Evolutionary conservation across 2,888 invertebrate genomes (phyloP).

Genomic region (Adelphocoris suturalis): DNA sequence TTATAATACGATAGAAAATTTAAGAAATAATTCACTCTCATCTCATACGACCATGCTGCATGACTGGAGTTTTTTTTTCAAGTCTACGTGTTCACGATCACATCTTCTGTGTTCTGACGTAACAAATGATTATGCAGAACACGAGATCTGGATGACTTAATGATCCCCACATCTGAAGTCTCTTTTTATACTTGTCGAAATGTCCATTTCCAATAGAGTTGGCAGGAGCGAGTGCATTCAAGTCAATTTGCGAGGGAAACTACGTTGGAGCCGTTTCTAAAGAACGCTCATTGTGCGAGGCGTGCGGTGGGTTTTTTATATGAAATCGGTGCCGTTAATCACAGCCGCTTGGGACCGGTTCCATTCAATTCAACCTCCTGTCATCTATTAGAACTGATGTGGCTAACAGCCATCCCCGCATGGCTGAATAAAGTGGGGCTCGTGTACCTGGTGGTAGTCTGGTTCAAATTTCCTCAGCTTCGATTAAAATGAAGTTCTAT

Average conservation of each 20-base stretch:
- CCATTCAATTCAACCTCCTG: conserved; percentile 57
- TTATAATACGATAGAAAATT: no score
- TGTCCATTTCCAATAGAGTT: background rate
- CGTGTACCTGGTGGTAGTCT: background rate
- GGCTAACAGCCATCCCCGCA: conserved; percentile 26
- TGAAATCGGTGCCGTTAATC: conserved; percentile 42
- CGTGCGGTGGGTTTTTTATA: conserved; percentile 6
- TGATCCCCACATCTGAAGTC: no score
- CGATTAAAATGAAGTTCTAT: no score
- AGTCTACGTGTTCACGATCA: no score
- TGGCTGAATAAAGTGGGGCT: background rate
- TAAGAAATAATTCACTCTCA: no score
- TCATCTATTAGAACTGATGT: conserved; percentile 57
- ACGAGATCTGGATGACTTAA: no score
- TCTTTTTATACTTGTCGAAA: background rate
- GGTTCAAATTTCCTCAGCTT: no score
- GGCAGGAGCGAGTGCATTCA: background rate
- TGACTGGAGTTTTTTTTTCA: no score
- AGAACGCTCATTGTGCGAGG: background rate
- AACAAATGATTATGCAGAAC: no score
- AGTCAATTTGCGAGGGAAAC: conserved; percentile 22
- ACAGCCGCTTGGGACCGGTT: conserved; percentile 52
- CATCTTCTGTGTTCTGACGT: no score
- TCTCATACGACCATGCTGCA: no score
- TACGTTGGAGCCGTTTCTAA: background rate